Percentiles rank a stretch among this genome's conserved stretches.
Evolutionary conservation across 2,888 invertebrate genomes (phyloP).

Genomic region (Drosophila glabriapex): DNA sequence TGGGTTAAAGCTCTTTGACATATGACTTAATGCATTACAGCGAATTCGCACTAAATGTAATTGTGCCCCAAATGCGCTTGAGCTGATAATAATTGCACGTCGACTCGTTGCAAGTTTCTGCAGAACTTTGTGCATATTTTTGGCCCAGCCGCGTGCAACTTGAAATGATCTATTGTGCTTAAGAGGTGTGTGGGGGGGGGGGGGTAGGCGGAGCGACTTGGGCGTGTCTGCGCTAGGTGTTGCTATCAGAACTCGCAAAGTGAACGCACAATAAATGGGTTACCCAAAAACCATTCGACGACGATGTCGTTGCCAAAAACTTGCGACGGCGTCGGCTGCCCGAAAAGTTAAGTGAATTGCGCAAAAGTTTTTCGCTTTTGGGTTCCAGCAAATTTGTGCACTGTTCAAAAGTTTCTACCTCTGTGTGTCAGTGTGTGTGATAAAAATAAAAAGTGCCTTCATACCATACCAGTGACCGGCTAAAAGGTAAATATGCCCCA

Average conservation of each 20-base stretch:
- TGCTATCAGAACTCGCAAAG: constrained; percentile 52
- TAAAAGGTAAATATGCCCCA: constrained; percentile 75
- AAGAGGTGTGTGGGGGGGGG: neutral
- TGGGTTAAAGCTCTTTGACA: constrained; percentile 49
- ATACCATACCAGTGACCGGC: constrained; percentile 42
- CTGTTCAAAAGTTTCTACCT: constrained; percentile 60
- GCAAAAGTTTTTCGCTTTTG: constrained; percentile 75
- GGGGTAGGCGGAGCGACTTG: neutral
- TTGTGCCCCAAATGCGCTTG: constrained; percentile 43
- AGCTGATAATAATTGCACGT: constrained; percentile 69
- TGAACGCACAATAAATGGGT: constrained; percentile 65
- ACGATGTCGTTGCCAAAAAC: constrained; percentile 49
- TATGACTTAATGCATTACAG: constrained; percentile 51
- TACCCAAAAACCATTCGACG: constrained; percentile 14
- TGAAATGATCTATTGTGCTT: constrained; percentile 73
- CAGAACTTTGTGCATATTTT: constrained; percentile 71
- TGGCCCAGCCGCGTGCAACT: constrained; percentile 27
- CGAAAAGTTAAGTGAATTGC: constrained; percentile 80
- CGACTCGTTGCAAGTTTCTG: constrained; percentile 46
- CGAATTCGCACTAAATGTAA: constrained; percentile 30
- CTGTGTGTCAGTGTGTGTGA: constrained; percentile 14
- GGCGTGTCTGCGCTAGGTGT: constrained; percentile 11
- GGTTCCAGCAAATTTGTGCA: constrained; percentile 75
- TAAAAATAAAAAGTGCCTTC: constrained; percentile 43
- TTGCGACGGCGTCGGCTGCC: constrained; percentile 65